Percentiles rank a stretch among this genome's conserved stretches.
Conservation (phyloP, 2,888 invertebrate species). For the Helicoverpa assulta region DNA sequence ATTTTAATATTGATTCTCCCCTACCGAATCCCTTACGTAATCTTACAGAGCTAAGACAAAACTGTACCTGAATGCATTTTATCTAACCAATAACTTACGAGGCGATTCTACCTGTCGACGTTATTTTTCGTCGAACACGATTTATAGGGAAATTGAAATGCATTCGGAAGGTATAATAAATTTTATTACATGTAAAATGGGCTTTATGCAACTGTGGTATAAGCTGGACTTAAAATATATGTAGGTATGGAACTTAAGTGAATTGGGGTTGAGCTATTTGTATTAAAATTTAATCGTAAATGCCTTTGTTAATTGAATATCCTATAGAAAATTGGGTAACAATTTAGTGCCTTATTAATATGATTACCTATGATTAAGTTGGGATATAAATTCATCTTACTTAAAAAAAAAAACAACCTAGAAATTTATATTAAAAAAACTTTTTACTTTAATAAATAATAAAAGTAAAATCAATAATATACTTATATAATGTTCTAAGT, state of each 20-base stretch:
- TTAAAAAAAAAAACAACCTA: no score
- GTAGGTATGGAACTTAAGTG: not conserved
- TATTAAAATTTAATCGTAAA: not conserved
- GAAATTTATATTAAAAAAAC: no score
- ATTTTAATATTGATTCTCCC: not conserved
- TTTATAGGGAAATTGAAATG: slow-evolving; percentile 56
- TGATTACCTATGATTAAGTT: no score
- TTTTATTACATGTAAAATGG: slow-evolving; percentile 41
- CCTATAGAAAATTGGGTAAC: not conserved
- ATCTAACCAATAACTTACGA: slow-evolving; percentile 54
- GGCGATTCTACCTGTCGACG: slow-evolving; percentile 41
- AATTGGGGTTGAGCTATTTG: not conserved
- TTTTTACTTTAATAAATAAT: no score
- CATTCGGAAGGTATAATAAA: slow-evolving; percentile 43
- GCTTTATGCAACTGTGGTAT: not conserved
- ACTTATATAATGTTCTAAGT: not conserved
- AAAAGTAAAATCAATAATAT: no score
- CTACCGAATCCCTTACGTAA: slow-evolving; percentile 17
- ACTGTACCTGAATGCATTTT: slow-evolving; percentile 48
- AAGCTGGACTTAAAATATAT: not conserved
- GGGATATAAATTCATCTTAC: no score
- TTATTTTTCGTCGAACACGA: slow-evolving; percentile 47
- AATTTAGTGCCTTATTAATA: not conserved
- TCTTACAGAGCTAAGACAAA: slow-evolving; percentile 32
- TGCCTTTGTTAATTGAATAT: not conserved